phyloP scores from a whole-genome alignment of 2,113 vertebrate species.

The Sialia sialis region DNA sequence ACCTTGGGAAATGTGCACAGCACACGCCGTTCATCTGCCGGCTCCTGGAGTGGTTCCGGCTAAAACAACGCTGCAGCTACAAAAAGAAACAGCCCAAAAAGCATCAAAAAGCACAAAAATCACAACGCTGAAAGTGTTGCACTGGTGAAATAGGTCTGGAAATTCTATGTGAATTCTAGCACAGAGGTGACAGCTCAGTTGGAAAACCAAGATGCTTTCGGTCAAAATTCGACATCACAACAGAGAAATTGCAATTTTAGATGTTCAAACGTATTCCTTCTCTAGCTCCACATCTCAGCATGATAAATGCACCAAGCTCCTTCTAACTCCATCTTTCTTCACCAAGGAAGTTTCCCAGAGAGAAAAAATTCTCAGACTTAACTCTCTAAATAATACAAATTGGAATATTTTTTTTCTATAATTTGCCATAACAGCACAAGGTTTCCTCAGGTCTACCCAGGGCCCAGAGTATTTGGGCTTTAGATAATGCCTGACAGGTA shows the following conservation, averaged over 20 bases:
- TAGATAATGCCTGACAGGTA: background rate
- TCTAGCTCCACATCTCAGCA: background rate
- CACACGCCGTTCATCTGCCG: background rate
- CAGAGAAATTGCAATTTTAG: background rate
- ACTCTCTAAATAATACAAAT: background rate
- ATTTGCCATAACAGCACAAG: background rate
- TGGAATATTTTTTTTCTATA: background rate
- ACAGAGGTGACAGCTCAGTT: background rate
- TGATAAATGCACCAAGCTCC: background rate
- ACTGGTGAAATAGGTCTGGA: background rate
- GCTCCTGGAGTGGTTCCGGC: background rate
- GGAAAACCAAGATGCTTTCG: background rate
- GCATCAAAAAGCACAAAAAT: background rate
- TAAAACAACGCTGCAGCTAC: background rate
- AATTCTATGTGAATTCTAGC: background rate
- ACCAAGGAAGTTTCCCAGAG: background rate
- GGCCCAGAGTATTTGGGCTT: background rate
- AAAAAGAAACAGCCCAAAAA: background rate
- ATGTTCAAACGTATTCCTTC: background rate
- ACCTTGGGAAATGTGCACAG: background rate
- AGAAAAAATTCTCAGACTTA: background rate
- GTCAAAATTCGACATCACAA: background rate
- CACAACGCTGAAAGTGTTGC: background rate
- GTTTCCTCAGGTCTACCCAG: background rate
- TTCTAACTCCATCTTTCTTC: background rate